Conservation (phyloP, 2,797 vertebrate species). For the Ceyx erithaca region DNA sequence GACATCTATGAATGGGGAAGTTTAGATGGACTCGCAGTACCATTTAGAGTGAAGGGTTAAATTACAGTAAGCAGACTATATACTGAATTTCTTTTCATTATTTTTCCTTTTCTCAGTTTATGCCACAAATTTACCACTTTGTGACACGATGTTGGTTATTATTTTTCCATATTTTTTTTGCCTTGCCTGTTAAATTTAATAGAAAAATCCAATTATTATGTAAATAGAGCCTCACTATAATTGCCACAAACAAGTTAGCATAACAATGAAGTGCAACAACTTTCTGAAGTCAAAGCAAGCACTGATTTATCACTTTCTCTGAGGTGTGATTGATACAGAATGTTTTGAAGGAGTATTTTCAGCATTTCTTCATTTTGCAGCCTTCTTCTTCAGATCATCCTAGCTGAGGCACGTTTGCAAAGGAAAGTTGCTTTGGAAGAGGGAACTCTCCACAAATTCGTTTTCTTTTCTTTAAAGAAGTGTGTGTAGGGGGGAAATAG, state of each 20-base stretch:
- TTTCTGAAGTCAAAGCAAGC: constrained; percentile 62
- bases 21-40: background rate
- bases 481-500: background rate
- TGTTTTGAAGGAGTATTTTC: constrained; percentile 23
- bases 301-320: constrained; percentile 62
- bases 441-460: constrained; percentile 48
- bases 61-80: background rate
- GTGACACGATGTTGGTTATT: constrained; percentile 2
- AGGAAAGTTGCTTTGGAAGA: constrained; percentile 48
- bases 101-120: background rate
- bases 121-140: constrained; percentile 12
- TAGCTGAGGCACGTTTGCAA: background rate
- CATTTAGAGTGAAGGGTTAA: background rate
- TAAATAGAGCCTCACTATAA: constrained; percentile 67
- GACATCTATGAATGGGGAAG: background rate
- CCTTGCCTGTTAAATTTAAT: constrained; percentile 59
- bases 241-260: constrained; percentile 66
- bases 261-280: constrained; percentile 51
- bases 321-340: constrained; percentile 58
- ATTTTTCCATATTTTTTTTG: background rate
- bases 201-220: constrained; percentile 76
- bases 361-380: background rate
- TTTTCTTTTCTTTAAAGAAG: constrained; percentile 62
- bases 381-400: constrained; percentile 20
- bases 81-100: background rate